Percentiles rank a stretch among this genome's conserved stretches.
Conservation (phyloP, 2,888 invertebrate genomes). For the Caenorhabditis panamensis region DNA sequence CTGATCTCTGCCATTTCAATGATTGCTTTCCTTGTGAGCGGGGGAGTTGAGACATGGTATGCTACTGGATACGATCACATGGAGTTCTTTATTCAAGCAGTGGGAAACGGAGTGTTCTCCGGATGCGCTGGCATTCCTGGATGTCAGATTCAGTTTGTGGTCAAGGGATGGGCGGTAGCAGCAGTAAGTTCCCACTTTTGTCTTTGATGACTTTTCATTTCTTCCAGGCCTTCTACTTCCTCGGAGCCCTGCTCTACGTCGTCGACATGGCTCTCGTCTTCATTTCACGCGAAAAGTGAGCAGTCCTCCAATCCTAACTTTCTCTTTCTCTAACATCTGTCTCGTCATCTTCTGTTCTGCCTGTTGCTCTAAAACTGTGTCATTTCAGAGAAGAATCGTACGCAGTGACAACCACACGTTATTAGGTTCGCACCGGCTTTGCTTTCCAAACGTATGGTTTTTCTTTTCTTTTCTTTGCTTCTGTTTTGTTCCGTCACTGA, state of each 20-base stretch:
- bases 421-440: constrained; percentile 58
- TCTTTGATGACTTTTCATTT: too few relatives aligned
- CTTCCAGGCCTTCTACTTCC: constrained; percentile 79
- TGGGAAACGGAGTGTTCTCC: constrained; percentile 71
- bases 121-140: constrained; percentile 80
- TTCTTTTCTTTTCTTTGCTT: constrained; percentile 3
- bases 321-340: too few relatives aligned
- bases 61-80: constrained; percentile 80
- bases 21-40: constrained; percentile 78
- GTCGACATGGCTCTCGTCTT: constrained; percentile 77
- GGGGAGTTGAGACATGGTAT: constrained; percentile 80
- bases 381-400: constrained; percentile 68
- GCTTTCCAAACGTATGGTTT: constrained; percentile 14
- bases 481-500: constrained; percentile 1
- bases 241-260: constrained; percentile 76
- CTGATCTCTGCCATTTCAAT: constrained; percentile 72
- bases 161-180: constrained; percentile 80
- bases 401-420: constrained; percentile 68
- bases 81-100: constrained; percentile 78
- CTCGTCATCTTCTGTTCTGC: constrained; percentile 29
- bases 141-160: constrained; percentile 80
- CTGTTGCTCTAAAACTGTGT: constrained; percentile 7
- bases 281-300: constrained; percentile 76
- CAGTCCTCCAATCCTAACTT: background rate
- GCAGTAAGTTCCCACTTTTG: constrained; percentile 72